Conservation (phyloP, 2,113 vertebrate genomes). For the Epinephelus lanceolatus region DNA sequence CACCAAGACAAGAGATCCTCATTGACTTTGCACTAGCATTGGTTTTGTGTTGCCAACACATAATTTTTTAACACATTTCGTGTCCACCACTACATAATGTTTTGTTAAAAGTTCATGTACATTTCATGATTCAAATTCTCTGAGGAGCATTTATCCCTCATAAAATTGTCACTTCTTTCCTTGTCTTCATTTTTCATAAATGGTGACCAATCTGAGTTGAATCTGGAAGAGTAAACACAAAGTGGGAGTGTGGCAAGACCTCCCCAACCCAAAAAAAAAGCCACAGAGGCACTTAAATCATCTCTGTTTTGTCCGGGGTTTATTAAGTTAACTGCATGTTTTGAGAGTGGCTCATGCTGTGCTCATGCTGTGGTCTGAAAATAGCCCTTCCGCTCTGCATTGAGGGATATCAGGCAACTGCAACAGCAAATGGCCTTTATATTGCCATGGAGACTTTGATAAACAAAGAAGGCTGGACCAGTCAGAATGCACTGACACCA, state of each 20-base stretch:
- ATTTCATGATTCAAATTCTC: no score
- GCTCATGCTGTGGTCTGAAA: conserved; percentile 48
- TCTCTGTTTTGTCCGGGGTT: conserved; percentile 15
- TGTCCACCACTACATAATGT: no score
- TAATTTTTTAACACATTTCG: no score
- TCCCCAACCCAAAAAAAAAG: not conserved
- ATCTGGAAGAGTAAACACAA: not conserved
- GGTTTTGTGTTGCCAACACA: no score
- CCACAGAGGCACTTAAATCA: conserved; percentile 3
- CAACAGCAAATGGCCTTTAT: conserved; percentile 35
- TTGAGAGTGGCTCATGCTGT: conserved; percentile 9
- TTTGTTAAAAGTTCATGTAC: no score
- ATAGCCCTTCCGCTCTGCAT: conserved; percentile 23
- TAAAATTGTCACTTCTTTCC: no score
- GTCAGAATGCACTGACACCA: not conserved
- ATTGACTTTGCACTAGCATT: no score
- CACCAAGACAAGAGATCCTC: no score
- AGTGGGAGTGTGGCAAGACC: not conserved
- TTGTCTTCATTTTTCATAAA: not conserved
- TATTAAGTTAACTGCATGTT: conserved; percentile 30
- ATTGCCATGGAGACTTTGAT: conserved; percentile 45
- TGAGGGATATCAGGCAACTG: conserved; percentile 32
- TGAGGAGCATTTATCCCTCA: no score
- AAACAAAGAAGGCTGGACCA: conserved; percentile 13
- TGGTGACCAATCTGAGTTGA: not conserved